Evolutionary conservation across 2,888 invertebrate species (phyloP), one percentile per base, ranked within the genome.

Genomic region (Carterocephalus palaemon): DNA sequence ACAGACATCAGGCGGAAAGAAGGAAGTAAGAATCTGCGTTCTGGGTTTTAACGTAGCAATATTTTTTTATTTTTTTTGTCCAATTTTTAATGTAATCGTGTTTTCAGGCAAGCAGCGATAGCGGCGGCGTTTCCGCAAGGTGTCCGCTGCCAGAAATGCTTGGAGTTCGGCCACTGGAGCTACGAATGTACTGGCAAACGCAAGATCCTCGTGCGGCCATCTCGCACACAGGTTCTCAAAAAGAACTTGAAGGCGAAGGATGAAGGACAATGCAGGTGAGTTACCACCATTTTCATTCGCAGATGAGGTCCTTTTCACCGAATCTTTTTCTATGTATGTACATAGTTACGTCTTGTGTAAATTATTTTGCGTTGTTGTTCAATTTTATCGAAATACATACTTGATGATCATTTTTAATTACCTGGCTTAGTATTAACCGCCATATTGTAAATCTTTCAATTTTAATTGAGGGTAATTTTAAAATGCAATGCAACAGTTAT

Each of bases 121-220:
- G 89, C 90, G 19, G 88, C 90, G 8, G 89, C 89, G 0, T 92
- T 91, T 72, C 93, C 94, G 1, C 92, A 93, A 73, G 92, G 92
- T 6, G 90, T 94, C 48, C 90, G 94, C 13, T 98, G 97, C 70
- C 97, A 97, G 73, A 97, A 97, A 81, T 98, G 97, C 68, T 81
- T 97, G 33, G 94, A 96, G 76, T 91, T 91, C 65, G 97, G 97
- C 0, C 97, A 98, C 72, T 98, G 96, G 96, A 96, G 96, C 48
- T 98, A 95, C 64, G 95, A 97, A 75, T 98, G 97, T 70, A 95
- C 91, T 56, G 94, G 94, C 7, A 96, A 97, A 76, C 89, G 97
- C 49, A 97, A 97, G 81, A 93, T 93, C 74, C 84, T 96, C 2
- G 92, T 95, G 59, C 90, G 97, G 46, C 91, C 92, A 3, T 96